Evolutionary conservation across 2,113 vertebrate genomes (phyloP).

Genomic region (Carassius auratus): DNA sequence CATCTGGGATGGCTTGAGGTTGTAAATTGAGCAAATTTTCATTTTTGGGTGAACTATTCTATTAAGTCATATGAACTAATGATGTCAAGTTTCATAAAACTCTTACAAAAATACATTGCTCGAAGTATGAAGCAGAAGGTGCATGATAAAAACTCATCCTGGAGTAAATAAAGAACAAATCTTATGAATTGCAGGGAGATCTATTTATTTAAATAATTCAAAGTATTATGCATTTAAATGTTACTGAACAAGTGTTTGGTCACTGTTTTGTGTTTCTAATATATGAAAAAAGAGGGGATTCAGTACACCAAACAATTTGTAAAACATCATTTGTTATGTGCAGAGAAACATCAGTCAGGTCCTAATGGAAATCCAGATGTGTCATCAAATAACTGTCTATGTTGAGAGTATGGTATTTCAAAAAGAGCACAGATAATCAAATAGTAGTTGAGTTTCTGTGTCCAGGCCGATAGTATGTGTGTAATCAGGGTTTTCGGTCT

Average conservation of each 20-base stretch:
- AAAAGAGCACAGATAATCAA: slow-evolving; percentile 19
- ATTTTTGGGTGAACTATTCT: too few relatives aligned
- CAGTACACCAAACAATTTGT: not conserved
- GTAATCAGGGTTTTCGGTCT: slow-evolving; percentile 87
- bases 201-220: slow-evolving; percentile 31
- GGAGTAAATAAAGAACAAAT: not conserved
- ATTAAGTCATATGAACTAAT: not conserved
- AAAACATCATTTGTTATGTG: not conserved
- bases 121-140: not conserved
- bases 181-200: not conserved
- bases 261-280: not conserved
- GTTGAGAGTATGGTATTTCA: not conserved
- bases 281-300: not conserved
- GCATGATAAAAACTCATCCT: not conserved
- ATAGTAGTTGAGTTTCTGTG: slow-evolving; percentile 1
- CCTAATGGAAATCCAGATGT: not conserved
- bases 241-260: slow-evolving; percentile 18
- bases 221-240: not conserved
- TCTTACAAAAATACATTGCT: not conserved
- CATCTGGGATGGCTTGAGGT: too few relatives aligned
- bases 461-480: not conserved
- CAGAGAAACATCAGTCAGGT: not conserved
- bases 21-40: too few relatives aligned
- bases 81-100: not conserved
- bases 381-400: slow-evolving; percentile 7